Base-by-base conservation (phyloP, 1,140 invertebrate genomes). In the Drosophila busckii region DNA sequence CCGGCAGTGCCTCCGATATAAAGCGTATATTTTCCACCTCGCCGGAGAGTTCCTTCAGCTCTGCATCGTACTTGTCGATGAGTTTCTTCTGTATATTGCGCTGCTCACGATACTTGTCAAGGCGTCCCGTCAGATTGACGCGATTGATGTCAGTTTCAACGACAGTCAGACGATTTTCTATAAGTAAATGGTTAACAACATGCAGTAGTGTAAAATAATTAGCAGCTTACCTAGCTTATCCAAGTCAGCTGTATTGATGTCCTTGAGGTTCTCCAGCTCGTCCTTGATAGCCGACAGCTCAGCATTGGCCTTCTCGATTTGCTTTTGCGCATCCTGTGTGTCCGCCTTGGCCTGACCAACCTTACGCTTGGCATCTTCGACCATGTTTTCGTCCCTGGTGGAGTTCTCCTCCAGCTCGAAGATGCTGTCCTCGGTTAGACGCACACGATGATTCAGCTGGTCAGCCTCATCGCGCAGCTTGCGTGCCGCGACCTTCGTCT, bases 21-120 rank as follows among this genome's bases (percentile, higher is more conserved):
- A 93, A 91, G 68, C 93, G 91, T 29, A 98, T 93, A 88, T 97
- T 98, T 2, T 92, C 90, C 1, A 98, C 96, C 84, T 98, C 96
- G 4, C 87, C 88, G 46, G 90, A 87, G 4, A 98, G 88, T 55
- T 91, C 89, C 8, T 88, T 89, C 13, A 97, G 90, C 84, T 98
- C 95, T 4, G 93, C 91, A 84, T 93, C 91, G 66, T 97, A 97
- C 71, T 93, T 92, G 50, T 94, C 93, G 26, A 97, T 93, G 89
- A 93, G 92, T 59, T 92, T 91, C 22, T 90, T 92, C 87, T 97
- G 94, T 15, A 91, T 89, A 67, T 92, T 93, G 63, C 93, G 93
- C 19, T 93, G 91, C 20, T 92, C 90, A 8, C 91, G 91, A 23
- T 97, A 88, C 3, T 90, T 89, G 15, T 93, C 90, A 25, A 97